Base-by-base conservation (phyloP, 2,797 vertebrate genomes). In the Phylloscopus collybita region DNA sequence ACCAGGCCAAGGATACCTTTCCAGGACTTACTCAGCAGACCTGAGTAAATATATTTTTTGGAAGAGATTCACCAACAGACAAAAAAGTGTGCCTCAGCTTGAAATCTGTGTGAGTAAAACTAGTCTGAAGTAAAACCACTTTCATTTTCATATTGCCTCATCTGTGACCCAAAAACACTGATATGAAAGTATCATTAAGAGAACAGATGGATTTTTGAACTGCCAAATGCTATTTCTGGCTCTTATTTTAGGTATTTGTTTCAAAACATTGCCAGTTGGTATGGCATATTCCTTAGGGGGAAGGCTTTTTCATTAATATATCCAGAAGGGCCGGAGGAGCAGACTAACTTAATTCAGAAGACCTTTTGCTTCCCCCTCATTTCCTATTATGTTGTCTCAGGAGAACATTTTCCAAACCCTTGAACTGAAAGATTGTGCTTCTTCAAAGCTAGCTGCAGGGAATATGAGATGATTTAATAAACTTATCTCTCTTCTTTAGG, bases 121-220 rank as follows among this genome's bases (percentile, higher is more conserved):
- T 38, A 80, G 72, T 50, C 6, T 50, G 29, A 88, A 71, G 38
- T 49, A 85, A 76, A 88, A 6, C 0, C 30, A 53, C 34, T 66
- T 84, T 86, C 17, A 57, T 76, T 96, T 88, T 44, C 62, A 57
- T 47, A 40, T 18, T 86, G 29, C 30, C 90, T 92, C 36, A 60
- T 75, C 76, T 81, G n/a, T 73, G 73, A 88, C 82, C 34, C 56
- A 47, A 67, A 86, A 91, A n/a, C 57, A 81, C 17, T 17, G 19
- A 40, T 38, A 40, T 21, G 61, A 78, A 89, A 87, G 16, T 49
- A 72, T 53, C 21, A 60, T 60, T 86, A 79, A 70, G 53, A 50
- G 60, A 84, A 80, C 56, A 90, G 87, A 79, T 70, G 36, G 19
- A 66, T 65, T 94, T 92, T 62, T 91, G 70, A 84, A 62, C 64